Evolutionary conservation across 2,113 vertebrate genomes (phyloP).

Genomic region (Pseudopodoces humilis): DNA sequence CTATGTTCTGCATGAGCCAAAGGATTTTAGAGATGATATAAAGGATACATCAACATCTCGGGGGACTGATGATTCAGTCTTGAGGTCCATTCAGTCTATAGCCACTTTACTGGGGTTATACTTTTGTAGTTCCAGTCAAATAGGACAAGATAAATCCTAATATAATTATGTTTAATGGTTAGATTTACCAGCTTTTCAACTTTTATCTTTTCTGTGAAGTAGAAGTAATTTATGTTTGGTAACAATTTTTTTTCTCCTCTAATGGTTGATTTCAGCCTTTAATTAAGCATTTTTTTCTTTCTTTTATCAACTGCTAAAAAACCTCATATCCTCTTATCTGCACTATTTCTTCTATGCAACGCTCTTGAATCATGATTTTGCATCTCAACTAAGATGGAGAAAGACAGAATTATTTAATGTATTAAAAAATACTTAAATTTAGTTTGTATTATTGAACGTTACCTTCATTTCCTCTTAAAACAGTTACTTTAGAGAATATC

Average conservation of each 20-base stretch:
- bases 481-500: background rate
- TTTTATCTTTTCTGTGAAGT: background rate
- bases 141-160: background rate
- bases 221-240: background rate
- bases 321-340: background rate
- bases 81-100: background rate
- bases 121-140: background rate
- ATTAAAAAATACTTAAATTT: background rate
- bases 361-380: background rate
- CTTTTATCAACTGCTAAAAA: background rate
- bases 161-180: background rate
- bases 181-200: background rate
- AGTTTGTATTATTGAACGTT: background rate
- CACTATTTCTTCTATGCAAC: background rate
- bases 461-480: background rate
- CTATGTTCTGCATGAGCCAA: background rate
- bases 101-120: background rate
- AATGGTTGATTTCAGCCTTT: background rate
- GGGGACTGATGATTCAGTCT: background rate
- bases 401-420: background rate
- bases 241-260: background rate
- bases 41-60: background rate
- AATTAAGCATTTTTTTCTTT: background rate
- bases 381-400: background rate
- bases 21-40: background rate